Evolutionary conservation across 2,113 vertebrate genomes (phyloP).

Genomic region (Solea senegalensis): DNA sequence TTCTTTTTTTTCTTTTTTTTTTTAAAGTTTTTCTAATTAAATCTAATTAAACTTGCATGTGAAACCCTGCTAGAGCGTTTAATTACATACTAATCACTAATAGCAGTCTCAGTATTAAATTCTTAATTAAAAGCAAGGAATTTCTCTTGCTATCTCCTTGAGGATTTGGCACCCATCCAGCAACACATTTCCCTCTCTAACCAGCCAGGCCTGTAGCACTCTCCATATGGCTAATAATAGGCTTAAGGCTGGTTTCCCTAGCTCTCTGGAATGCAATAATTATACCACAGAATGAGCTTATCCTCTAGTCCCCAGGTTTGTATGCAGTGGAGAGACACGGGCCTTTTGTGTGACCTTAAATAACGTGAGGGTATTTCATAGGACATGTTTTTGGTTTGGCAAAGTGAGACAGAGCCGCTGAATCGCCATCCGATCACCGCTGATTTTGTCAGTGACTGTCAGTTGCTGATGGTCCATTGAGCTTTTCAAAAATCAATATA

Average conservation of each 20-base stretch:
- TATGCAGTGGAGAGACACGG: constrained; percentile 27
- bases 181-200: constrained; percentile 51
- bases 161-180: constrained; percentile 73
- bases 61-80: constrained; percentile 67
- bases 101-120: constrained; percentile 72
- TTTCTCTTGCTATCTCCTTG: constrained; percentile 69
- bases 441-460: neutral
- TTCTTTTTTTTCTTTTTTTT: neutral
- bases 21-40: constrained; percentile 9
- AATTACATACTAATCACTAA: constrained; percentile 78
- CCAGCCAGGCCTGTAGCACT: constrained; percentile 63
- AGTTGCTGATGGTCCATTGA: neutral
- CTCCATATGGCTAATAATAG: constrained; percentile 78
- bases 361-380: constrained; percentile 21
- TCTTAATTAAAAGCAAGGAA: constrained; percentile 76
- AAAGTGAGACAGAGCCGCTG: constrained; percentile 2
- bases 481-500: neutral
- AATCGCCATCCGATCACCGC: neutral
- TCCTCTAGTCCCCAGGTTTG: constrained; percentile 43
- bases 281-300: constrained; percentile 62
- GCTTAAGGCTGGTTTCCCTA: constrained; percentile 58
- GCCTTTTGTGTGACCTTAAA: constrained; percentile 42
- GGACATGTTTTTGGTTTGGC: constrained; percentile 8
- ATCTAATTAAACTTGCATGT: constrained; percentile 62
- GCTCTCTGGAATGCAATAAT: constrained; percentile 73